Evolutionary conservation across 2,797 vertebrate species (phyloP), one percentile per base, ranked within the genome.

Genomic region (Poeciliopsis infans): DNA sequence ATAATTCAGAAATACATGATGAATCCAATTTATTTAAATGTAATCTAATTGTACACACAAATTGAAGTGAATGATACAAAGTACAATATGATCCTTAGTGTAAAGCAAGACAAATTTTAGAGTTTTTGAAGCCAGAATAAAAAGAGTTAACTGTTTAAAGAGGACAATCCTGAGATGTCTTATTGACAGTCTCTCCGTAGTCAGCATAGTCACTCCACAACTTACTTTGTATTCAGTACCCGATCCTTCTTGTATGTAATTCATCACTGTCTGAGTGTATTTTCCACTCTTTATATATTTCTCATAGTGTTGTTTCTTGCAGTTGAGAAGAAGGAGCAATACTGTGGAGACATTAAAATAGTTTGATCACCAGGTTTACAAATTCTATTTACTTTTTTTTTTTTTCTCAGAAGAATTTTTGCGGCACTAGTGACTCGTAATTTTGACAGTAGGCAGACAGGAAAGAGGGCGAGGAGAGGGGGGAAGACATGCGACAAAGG

Each of bases 161-260:
- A 57, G 25, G 4, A 28, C 53, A n/a, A 4, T n/a, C 53, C 53
- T n/a, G 53, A 55, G 53, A n/a, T 25, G 23, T 53, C 0, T 2
- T 4, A 10, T n/a, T 55, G 10, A n/a, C 25, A n/a, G 53, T n/a
- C 16, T 68, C 20, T 41, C 1, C 6, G 51, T 10, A 41, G 36
- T 68, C 39, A 68, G 66, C 20, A 13, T 0, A 16, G 12, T 20
- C 12, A 70, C 33, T 77, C 47, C 41, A 77, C 64, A 36, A 74
- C 45, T 57, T 61, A 94, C 94, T 92, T 85, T 92, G 83, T 72
- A 88, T 8, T 83, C 55, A 1, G 85, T 53, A 4, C 82, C 88
- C 5, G 92, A 93, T 79, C 96, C 95, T 85, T 97, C 97, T 15
- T 95, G 87, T 0, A 96, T 97, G 85, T 96, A 97, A 1, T 28